A percentile compares a stretch with the other conserved stretches of the same genome.
Evolutionary conservation across 2,797 vertebrate species (phyloP).

Genomic region (Anolis apletophallus): DNA sequence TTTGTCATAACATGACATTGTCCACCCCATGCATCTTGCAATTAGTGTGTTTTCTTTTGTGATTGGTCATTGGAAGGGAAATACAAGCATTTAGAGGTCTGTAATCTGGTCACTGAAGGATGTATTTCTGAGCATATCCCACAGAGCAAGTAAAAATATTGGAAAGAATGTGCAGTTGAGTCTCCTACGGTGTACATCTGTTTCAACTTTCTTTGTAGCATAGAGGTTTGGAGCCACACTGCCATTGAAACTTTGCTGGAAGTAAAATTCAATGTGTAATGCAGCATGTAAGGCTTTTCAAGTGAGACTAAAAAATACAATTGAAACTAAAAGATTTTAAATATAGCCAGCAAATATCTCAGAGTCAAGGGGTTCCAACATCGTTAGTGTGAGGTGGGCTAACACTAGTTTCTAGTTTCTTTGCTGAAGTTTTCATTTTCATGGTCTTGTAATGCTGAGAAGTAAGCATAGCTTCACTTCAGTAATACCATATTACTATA

Average conservation of each 20-base stretch:
- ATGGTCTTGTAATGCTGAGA: no score
- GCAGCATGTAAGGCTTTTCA: background rate
- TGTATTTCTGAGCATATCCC: no score
- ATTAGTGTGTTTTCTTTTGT: background rate
- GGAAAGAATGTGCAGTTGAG: no score
- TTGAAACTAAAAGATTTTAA: background rate
- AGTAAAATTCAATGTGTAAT: background rate
- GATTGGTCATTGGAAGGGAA: background rate
- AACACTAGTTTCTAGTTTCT: no score
- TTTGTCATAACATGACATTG: background rate
- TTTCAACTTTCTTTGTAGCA: background rate
- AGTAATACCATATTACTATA: no score
- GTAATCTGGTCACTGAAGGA: no score
- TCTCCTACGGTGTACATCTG: no score
- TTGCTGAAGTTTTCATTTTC: no score
- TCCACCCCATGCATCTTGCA: background rate
- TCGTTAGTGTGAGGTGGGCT: background rate
- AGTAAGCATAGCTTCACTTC: no score
- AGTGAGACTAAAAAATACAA: background rate
- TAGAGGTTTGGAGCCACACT: background rate
- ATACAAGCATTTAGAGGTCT: background rate
- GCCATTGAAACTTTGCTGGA: background rate
- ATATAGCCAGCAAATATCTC: background rate
- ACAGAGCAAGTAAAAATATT: no score
- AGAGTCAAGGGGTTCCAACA: background rate